Conservation (phyloP, 2,797 vertebrate genomes). For the Okamejei kenojei region DNA sequence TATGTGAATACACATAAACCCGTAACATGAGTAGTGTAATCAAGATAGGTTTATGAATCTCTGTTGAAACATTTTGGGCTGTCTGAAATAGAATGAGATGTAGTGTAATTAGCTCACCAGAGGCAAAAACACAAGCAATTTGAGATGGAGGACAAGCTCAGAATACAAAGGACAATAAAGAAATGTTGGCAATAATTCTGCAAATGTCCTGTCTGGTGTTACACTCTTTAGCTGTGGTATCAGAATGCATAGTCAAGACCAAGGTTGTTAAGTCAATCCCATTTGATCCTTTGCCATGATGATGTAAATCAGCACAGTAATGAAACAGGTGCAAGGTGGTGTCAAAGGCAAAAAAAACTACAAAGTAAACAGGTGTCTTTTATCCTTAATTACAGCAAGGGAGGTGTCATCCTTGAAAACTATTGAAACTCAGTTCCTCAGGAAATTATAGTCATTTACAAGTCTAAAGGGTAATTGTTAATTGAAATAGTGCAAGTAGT, state of each 20-base stretch:
- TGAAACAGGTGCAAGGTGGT: background rate
- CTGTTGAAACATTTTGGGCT: background rate
- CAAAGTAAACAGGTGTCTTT: background rate
- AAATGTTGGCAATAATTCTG: background rate
- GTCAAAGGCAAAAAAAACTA: background rate
- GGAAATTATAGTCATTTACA: background rate
- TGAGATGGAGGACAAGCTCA: background rate
- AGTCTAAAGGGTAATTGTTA: background rate
- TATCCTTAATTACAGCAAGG: background rate
- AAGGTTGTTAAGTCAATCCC: slow-evolving; percentile 7
- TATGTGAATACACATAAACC: background rate
- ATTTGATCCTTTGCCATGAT: background rate
- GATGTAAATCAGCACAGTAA: background rate
- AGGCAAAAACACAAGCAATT: background rate
- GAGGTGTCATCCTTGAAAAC: background rate
- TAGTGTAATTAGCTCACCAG: background rate
- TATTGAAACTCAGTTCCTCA: background rate
- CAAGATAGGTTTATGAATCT: background rate
- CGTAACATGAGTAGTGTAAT: background rate
- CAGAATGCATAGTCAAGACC: background rate
- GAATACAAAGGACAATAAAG: background rate
- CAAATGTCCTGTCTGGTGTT: background rate
- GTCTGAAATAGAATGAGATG: background rate
- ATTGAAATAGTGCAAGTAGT: background rate
- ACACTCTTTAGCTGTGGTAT: background rate